These are phyloP conservation scores for Leucoptera coffeella DNA, from an alignment of 2,888 invertebrate genomes.

Conservation along the genomic window DNA sequence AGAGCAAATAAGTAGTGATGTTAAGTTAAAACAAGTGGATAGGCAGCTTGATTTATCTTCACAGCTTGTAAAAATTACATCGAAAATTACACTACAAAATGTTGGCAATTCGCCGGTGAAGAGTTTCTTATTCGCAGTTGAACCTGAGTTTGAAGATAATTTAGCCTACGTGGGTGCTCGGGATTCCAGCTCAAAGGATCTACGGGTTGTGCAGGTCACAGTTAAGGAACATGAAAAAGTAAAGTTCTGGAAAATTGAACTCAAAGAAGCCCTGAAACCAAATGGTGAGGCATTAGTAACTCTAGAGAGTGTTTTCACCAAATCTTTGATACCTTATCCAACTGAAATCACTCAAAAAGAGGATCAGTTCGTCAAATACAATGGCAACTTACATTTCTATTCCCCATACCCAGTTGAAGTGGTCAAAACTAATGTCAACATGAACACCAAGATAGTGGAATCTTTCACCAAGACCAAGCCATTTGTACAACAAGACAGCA, in stretches of 20 bases:
- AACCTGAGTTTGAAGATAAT: slow-evolving; percentile 54
- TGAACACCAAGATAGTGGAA: slow-evolving; percentile 76
- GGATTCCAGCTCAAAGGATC: slow-evolving; percentile 54
- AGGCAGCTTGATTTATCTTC: slow-evolving; percentile 80
- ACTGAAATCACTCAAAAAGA: slow-evolving; percentile 86
- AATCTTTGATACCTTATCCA: slow-evolving; percentile 78
- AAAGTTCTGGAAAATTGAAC: slow-evolving; percentile 50
- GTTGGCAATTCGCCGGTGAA: slow-evolving; percentile 65
- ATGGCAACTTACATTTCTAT: slow-evolving; percentile 77
- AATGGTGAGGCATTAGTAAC: slow-evolving; percentile 54
- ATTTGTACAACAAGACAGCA: slow-evolving; percentile 67
- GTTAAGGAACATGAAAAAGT: slow-evolving; percentile 41
- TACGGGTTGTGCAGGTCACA: slow-evolving; percentile 44
- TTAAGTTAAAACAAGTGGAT: slow-evolving; percentile 74
- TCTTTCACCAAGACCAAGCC: slow-evolving; percentile 79
- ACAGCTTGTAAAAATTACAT: slow-evolving; percentile 79
- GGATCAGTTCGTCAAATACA: slow-evolving; percentile 85
- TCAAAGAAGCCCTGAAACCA: slow-evolving; percentile 54
- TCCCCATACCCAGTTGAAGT: slow-evolving; percentile 74
- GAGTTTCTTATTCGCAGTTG: slow-evolving; percentile 65
- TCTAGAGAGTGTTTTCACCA: slow-evolving; percentile 70
- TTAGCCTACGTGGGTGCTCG: slow-evolving; percentile 72
- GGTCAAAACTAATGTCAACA: slow-evolving; percentile 74
- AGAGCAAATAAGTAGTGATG: slow-evolving; percentile 47
- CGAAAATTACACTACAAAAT: slow-evolving; percentile 80